These are phyloP conservation scores for Melieria picta DNA, from an alignment of 2,888 invertebrate genomes.

Conservation along the genomic window DNA sequence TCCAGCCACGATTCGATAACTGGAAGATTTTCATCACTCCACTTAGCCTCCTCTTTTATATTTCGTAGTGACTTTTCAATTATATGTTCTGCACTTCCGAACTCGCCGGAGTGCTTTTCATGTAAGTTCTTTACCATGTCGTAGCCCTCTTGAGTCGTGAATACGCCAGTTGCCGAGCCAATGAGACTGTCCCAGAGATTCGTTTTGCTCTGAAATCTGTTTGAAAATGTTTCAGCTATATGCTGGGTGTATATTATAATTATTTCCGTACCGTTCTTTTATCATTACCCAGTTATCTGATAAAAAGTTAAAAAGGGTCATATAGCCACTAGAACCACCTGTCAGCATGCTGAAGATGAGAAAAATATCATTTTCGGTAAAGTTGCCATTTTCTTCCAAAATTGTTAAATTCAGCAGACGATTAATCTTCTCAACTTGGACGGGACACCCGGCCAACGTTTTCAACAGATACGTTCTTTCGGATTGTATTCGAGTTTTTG, in stretches of 20 bases:
- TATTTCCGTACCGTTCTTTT: constrained; percentile 71
- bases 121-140: constrained; percentile 76
- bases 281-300: constrained; percentile 76
- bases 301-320: constrained; percentile 77
- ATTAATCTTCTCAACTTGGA: constrained; percentile 76
- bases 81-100: constrained; percentile 78
- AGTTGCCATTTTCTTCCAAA: constrained; percentile 76
- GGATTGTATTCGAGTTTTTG: constrained; percentile 74
- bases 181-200: constrained; percentile 82
- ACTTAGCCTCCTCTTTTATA: constrained; percentile 79
- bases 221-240: constrained; percentile 35
- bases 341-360: constrained; percentile 80
- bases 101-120: constrained; percentile 72
- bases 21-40: constrained; percentile 80
- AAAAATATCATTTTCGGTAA: constrained; percentile 80
- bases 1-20: constrained; percentile 80
- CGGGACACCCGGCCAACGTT: constrained; percentile 81
- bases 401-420: constrained; percentile 75
- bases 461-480: constrained; percentile 82
- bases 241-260: neutral
- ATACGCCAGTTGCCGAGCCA: constrained; percentile 78
- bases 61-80: constrained; percentile 78
- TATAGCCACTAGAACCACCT: constrained; percentile 77
- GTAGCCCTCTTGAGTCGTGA: constrained; percentile 79
- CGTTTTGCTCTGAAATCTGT: constrained; percentile 74